These are phyloP conservation scores for Sandelia bainsii DNA, from an alignment of 2,797 vertebrate genomes.

Conservation along the genomic window DNA sequence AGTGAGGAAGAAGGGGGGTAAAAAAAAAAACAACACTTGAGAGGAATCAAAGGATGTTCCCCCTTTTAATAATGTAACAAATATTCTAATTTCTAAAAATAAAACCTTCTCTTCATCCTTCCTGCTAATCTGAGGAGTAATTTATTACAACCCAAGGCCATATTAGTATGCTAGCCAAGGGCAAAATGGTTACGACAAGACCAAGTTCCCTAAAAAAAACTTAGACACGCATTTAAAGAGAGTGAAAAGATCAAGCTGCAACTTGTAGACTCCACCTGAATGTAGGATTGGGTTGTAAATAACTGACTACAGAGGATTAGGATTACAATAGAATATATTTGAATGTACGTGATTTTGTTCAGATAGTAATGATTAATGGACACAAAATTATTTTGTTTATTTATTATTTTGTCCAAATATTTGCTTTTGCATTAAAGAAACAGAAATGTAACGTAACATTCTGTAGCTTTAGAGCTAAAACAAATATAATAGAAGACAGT, in stretches of 20 bases:
- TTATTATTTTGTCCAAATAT: too few species aligned
- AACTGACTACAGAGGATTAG: constrained; percentile 18
- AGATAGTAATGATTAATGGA: constrained; percentile 39
- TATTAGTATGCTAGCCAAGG: constrained; percentile 86
- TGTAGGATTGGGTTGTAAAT: constrained; percentile 31
- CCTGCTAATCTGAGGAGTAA: constrained; percentile 86
- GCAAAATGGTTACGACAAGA: constrained; percentile 83
- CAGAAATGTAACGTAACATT: constrained; percentile 26
- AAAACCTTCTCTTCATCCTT: constrained; percentile 85
- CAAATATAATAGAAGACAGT: constrained; percentile 47
- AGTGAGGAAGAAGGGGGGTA: constrained; percentile 58
- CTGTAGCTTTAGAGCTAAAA: constrained; percentile 44
- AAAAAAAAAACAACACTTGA: constrained; percentile 56
- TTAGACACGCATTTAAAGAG: constrained; percentile 69
- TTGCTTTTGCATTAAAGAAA: constrained; percentile 23
- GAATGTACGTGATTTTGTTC: background rate
- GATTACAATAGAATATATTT: background rate
- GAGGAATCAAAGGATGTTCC: constrained; percentile 84
- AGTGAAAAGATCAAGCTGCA: constrained; percentile 67
- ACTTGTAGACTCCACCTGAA: constrained; percentile 61
- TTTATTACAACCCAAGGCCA: constrained; percentile 85
- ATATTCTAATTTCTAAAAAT: constrained; percentile 88
- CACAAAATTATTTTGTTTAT: constrained; percentile 11
- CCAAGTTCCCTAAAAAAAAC: constrained; percentile 78
- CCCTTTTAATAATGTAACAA: constrained; percentile 86